Percentiles rank a stretch among this genome's conserved stretches.
phyloP scores from a whole-genome alignment of 2,113 vertebrate species.

The Urocolius indicus region DNA sequence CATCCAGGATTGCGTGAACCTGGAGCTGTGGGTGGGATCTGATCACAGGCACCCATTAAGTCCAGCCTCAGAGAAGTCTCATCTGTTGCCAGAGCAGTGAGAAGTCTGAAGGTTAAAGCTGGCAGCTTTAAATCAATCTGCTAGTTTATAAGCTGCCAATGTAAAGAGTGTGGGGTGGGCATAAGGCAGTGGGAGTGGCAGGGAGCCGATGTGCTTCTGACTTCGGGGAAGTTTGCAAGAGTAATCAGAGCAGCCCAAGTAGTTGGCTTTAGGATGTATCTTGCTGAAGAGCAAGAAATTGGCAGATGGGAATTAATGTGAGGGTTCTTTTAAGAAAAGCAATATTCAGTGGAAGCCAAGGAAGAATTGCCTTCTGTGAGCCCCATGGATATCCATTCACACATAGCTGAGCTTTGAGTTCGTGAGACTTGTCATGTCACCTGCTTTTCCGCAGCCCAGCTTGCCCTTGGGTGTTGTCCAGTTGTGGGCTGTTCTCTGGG shows the following conservation, averaged over 20 bases:
- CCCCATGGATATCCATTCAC: not conserved
- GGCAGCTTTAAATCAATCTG: constrained; percentile 26
- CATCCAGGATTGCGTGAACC: fast-evolving
- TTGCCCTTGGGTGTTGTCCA: not conserved
- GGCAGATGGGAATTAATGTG: not conserved
- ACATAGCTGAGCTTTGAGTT: not conserved
- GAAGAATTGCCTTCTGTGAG: not conserved
- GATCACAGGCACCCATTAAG: constrained; percentile 22
- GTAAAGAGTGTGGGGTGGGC: not conserved
- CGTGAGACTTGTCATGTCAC: not conserved
- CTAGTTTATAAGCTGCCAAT: constrained; percentile 32
- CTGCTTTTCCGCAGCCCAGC: fast-evolving
- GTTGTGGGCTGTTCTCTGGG: fast-evolving
- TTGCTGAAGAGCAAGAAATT: not conserved
- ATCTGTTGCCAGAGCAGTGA: not conserved
- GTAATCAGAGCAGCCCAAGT: fast-evolving
- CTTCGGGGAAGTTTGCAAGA: fast-evolving
- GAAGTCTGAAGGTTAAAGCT: not conserved
- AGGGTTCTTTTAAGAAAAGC: not conserved
- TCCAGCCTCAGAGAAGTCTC: not conserved
- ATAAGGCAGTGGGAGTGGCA: fast-evolving
- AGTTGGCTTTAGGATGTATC: fast-evolving
- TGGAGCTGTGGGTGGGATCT: not conserved
- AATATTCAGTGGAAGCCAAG: not conserved
- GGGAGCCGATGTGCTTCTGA: not conserved